A percentile compares a stretch with the other conserved stretches of the same genome.
Evolutionary conservation across 2,888 invertebrate species (phyloP).

Genomic region (Vesta saturnalis): DNA sequence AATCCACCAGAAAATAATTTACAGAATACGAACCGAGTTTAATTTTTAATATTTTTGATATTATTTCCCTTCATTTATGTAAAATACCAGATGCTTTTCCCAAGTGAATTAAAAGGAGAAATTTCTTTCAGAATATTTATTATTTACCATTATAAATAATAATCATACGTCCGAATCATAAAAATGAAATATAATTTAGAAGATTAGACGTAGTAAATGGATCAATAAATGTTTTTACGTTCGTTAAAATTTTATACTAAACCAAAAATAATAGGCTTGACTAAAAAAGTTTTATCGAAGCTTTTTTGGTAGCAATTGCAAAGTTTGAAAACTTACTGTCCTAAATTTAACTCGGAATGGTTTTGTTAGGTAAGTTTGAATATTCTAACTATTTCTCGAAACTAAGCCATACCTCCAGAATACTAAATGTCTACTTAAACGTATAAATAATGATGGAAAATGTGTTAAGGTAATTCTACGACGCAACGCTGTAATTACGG

Average conservation of each 20-base stretch:
- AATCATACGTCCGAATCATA: too few species aligned
- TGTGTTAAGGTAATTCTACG: not conserved
- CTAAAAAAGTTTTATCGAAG: not conserved
- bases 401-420: not conserved
- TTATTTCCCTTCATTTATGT: too few species aligned
- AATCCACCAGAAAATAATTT: not conserved
- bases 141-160: too few species aligned
- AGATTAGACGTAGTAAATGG: too few species aligned
- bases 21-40: not conserved
- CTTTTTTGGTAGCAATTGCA: not conserved
- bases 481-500: not conserved
- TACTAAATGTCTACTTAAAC: constrained; percentile 3
- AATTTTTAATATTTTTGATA: not conserved
- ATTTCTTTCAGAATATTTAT: too few species aligned
- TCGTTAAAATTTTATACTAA: not conserved
- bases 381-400: not conserved
- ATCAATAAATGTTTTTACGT: not conserved
- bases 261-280: not conserved
- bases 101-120: too few species aligned
- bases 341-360: not conserved
- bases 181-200: too few species aligned
- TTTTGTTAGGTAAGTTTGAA: not conserved
- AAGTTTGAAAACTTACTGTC: not conserved
- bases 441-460: not conserved
- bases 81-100: too few species aligned